Evolutionary conservation across 2,888 invertebrate genomes (phyloP), one percentile per base, ranked within the genome.

Genomic region (Timema cristinae): DNA sequence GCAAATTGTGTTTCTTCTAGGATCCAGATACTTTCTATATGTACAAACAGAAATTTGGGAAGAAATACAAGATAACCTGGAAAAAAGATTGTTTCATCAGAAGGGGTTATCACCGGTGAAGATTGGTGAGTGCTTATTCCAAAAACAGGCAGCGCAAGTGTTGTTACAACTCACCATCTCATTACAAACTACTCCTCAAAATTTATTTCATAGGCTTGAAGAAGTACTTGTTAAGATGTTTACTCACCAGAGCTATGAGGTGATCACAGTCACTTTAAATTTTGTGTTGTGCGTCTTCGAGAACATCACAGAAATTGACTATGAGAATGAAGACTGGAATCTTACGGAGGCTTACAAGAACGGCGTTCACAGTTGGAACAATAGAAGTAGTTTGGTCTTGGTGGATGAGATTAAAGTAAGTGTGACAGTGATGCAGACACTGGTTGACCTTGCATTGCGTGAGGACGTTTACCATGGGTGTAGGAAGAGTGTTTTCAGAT

Each of bases 221-320:
- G 48, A 9, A 9, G 10, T 63, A 9, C 63, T 63, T 47, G 63
- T 63, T 13, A 63, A 48, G 47, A 32, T 63, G 11, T 48, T 63
- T 48, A 9, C 9, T 9, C 63, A 63, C 48, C n/a, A 32, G 9
- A 10, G 47, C 32, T 32, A 48, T 47, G 63, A 63, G 48, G 63
- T 63, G 7, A 48, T 63, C 16, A 32, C 48, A 48, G 48, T 10
- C 16, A 47, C 63, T 48, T 48, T 63, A 0, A 32, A 48, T 48
- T 63, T 63, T 13, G n/a, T 63, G 47, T 48, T 63, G 11, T 9
- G 63, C 48, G 11, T 63, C 32, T 63, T 63, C 7, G 63, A 63
- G 11, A n/a, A 63, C 13, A 13, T 63, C 13, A 48, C 9, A 9
- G 63, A 63, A n/a, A 48, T 48, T 5, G n/a, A 47, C 63, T 13